phyloP scores from a whole-genome alignment of 2,113 vertebrate genomes.

The Hippocampus barbouri region DNA sequence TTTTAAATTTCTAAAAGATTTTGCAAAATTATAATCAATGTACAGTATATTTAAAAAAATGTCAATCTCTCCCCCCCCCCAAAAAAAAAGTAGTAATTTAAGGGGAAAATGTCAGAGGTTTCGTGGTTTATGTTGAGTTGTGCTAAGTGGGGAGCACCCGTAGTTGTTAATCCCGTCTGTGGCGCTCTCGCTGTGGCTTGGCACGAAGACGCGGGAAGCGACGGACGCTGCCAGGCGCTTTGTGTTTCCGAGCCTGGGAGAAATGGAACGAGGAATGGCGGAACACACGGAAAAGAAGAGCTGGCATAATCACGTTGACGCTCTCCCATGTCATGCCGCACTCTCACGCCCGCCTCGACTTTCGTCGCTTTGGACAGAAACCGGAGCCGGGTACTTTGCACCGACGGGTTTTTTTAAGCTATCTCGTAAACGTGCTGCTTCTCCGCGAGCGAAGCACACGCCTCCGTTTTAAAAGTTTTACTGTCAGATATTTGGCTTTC shows the following conservation, averaged over 20 bases:
- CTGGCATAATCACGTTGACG: constrained; percentile 51
- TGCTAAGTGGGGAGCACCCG: constrained; percentile 48
- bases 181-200: constrained; percentile 48
- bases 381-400: constrained; percentile 12
- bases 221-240: constrained; percentile 55
- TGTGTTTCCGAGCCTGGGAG: constrained; percentile 54
- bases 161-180: constrained; percentile 49
- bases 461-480: constrained; percentile 31
- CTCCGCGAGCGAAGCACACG: constrained; percentile 10
- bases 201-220: constrained; percentile 34
- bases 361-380: constrained; percentile 28
- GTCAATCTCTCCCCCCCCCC: neutral
- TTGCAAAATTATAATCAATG: no score
- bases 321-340: constrained; percentile 37
- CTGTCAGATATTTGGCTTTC: constrained; percentile 45
- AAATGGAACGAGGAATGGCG: constrained; percentile 21
- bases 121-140: constrained; percentile 45
- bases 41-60: no score
- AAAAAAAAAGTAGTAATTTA: neutral
- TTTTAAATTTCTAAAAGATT: no score
- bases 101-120: neutral
- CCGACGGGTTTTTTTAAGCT: constrained; percentile 9
- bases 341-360: constrained; percentile 34
- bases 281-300: constrained; percentile 31
- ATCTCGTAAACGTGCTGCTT: constrained; percentile 27